Evolutionary conservation across 2,797 vertebrate genomes (phyloP).

Genomic region (Miichthys miiuy): DNA sequence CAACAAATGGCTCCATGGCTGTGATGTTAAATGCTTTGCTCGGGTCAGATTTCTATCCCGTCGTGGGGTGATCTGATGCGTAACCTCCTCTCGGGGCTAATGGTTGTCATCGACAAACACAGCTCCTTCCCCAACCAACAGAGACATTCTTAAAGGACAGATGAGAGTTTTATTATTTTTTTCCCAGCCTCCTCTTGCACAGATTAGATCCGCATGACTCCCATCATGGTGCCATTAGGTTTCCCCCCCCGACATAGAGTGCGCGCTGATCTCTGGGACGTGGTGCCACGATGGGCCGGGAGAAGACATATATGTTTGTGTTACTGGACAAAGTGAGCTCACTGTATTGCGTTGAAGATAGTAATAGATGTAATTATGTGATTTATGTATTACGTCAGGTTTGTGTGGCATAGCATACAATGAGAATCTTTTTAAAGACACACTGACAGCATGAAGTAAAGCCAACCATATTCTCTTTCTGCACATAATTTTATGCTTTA

Average conservation of each 20-base stretch:
- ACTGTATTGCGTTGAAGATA: neutral
- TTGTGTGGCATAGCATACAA: neutral
- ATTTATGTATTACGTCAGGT: neutral
- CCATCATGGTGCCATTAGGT: slow-evolving; percentile 54
- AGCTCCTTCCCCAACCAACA: neutral
- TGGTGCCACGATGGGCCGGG: neutral
- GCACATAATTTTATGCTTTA: neutral
- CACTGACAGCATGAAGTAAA: neutral
- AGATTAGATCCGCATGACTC: slow-evolving; percentile 74
- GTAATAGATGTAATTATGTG: neutral
- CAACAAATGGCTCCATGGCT: slow-evolving; percentile 2
- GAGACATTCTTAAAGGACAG: slow-evolving; percentile 5
- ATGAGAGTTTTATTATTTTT: neutral
- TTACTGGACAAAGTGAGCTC: neutral
- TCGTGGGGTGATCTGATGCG: neutral
- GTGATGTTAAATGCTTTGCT: neutral
- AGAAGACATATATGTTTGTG: neutral
- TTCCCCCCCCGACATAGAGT: slow-evolving; percentile 39
- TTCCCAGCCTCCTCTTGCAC: slow-evolving; percentile 9
- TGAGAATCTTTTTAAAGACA: neutral
- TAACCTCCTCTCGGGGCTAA: neutral
- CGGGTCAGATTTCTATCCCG: neutral
- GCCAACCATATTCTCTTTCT: neutral
- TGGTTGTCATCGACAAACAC: neutral
- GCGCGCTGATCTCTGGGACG: slow-evolving; percentile 23